phyloP scores from a whole-genome alignment of 2,113 vertebrate genomes.

The Hoplias malabaricus region DNA sequence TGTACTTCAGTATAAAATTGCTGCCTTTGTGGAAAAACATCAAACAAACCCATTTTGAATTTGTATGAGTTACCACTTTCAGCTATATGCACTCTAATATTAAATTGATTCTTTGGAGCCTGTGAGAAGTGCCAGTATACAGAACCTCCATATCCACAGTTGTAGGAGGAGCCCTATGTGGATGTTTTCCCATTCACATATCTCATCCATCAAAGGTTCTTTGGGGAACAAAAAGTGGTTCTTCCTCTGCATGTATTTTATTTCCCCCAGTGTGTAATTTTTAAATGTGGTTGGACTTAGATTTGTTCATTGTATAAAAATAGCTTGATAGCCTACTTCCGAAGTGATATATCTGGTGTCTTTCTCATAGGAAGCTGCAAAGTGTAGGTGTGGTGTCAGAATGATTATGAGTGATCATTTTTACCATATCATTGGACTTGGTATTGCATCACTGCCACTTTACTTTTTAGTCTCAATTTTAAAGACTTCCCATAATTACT shows the following conservation, averaged over 20 bases:
- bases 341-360: conserved; percentile 3
- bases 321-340: conserved; percentile 13
- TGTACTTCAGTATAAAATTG: too few species aligned
- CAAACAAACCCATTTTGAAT: too few species aligned
- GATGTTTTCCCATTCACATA: too few species aligned
- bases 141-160: too few species aligned
- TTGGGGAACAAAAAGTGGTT: neutral
- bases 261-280: neutral
- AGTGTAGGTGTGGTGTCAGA: conserved; percentile 38
- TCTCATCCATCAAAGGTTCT: neutral
- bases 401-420: conserved; percentile 16
- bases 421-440: neutral
- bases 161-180: too few species aligned
- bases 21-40: too few species aligned
- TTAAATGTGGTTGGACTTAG: neutral
- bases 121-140: too few species aligned
- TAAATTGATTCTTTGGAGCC: too few species aligned
- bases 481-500: neutral
- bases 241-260: neutral
- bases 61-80: too few species aligned
- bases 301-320: conserved; percentile 14
- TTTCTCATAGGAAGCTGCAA: conserved; percentile 9
- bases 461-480: neutral
- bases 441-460: neutral
- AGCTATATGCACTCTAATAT: too few species aligned